A percentile compares a stretch with the other conserved stretches of the same genome.
Evolutionary conservation across 2,888 invertebrate genomes (phyloP).

Genomic region (Cephalotes varians): DNA sequence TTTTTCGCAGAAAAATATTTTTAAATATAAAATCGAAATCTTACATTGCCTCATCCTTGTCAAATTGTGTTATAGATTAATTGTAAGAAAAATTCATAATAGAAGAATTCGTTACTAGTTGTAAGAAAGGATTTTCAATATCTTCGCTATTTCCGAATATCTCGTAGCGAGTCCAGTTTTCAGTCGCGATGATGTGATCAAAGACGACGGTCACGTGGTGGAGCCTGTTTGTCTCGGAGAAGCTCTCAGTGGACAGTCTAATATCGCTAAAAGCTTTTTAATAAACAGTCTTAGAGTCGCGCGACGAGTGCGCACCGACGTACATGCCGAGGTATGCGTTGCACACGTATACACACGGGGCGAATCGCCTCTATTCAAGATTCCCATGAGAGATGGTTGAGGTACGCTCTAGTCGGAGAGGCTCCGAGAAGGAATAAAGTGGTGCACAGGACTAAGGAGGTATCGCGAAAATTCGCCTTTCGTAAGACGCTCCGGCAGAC

Average conservation of each 20-base stretch:
- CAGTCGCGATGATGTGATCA: slow-evolving; percentile 28
- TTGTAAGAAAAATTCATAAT: not conserved
- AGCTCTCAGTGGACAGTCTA: slow-evolving; percentile 64
- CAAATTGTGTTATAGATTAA: not conserved
- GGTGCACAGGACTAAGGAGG: slow-evolving; percentile 17
- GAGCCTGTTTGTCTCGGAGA: slow-evolving; percentile 1
- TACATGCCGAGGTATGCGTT: not conserved
- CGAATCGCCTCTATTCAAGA: slow-evolving; percentile 18
- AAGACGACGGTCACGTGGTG: slow-evolving; percentile 22
- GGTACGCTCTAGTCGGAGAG: not conserved
- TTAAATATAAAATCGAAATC: not conserved
- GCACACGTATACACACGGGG: not conserved
- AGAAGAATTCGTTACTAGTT: too few relatives aligned
- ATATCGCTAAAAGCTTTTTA: slow-evolving; percentile 81
- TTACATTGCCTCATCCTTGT: not conserved
- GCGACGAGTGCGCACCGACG: slow-evolving; percentile 39
- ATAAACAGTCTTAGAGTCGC: slow-evolving; percentile 74
- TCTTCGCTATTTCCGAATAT: not conserved
- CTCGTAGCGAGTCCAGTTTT: not conserved
- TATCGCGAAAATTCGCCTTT: slow-evolving; percentile 59
- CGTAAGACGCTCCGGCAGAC: slow-evolving; percentile 41
- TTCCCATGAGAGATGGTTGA: slow-evolving; percentile 29
- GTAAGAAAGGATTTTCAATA: not conserved
- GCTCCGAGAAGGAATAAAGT: not conserved
- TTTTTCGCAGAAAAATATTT: not conserved